Base-by-base conservation (phyloP, 2,888 invertebrate genomes). In the Acrobasis suavella region DNA sequence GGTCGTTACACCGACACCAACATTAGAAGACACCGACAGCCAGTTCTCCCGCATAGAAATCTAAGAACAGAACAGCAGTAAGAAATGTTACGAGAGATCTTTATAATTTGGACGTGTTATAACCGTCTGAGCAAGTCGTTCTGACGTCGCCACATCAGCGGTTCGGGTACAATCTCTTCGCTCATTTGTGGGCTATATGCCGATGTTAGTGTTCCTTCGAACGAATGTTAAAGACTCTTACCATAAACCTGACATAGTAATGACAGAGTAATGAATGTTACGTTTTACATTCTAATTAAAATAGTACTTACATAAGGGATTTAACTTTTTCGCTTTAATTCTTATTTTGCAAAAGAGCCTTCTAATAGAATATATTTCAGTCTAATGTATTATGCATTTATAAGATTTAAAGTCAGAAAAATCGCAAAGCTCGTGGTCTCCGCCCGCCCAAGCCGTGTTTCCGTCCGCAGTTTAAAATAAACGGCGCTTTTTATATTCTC, bases 381-480 rank as follows among this genome's bases (percentile, higher is more conserved):
- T 66, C 55, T 62, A 75, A 76, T 79, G 80, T 78, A 78, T 83
- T 76, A 82, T 77, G 73, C 74, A 80, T 86, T 77, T 75, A 74
- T 78, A 73, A 68, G 77, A 81, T 80, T 82, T 82, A 75, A 80
- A 85, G 85, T 82, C 72, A 79, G 80, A 75, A 78, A 85, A 84
- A 83, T 81, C 76, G 73, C 67, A 77, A 72, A 77, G 75, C 69
- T 72, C 71, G 72, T 66, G 68, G 70, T 63, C 67, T 72, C 73
- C 74, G 71, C 81, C 92, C 91, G 89, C 92, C 92, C 89, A 85
- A 85, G 80, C 75, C 90, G 70, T 91, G 91, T 92, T 84, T 76
- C 78, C 80, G 81, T 81, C 80, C 75, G 73, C 78, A 69, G 74
- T 83, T 88, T 83, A 84, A 87, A 90, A 90, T 83, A 85, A 85